Percentiles rank a stretch among this genome's conserved stretches.
Evolutionary conservation across 2,888 invertebrate species (phyloP).

Genomic region (Cheilosia scutellata): DNA sequence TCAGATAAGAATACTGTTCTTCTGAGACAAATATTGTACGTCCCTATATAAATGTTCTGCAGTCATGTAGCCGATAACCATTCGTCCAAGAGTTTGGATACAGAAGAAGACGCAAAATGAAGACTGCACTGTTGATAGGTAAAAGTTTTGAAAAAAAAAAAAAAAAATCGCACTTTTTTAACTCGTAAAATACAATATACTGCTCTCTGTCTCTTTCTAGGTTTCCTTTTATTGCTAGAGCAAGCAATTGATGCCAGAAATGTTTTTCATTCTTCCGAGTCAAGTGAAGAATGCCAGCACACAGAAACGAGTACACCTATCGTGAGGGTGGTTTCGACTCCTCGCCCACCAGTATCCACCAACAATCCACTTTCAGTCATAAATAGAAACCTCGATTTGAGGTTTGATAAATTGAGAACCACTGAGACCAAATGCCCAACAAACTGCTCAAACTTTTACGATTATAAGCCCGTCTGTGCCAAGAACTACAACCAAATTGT

Average conservation of each 20-base stretch:
- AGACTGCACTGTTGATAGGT: background rate
- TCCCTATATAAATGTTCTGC: background rate
- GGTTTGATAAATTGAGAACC: background rate
- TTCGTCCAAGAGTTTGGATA: background rate
- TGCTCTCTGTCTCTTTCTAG: background rate
- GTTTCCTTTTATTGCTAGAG: background rate
- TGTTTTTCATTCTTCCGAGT: background rate
- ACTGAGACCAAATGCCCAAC: background rate
- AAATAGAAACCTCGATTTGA: background rate
- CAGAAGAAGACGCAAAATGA: background rate
- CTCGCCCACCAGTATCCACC: too few species aligned
- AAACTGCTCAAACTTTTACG: background rate
- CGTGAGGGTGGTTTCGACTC: too few species aligned
- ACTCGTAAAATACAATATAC: too few species aligned
- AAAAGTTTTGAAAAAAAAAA: background rate
- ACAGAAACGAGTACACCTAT: too few species aligned
- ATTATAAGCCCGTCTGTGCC: constrained; percentile 12
- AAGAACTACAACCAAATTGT: background rate
- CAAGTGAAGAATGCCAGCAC: background rate
- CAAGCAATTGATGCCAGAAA: constrained; percentile 1
- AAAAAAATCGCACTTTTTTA: too few species aligned
- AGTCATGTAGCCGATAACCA: background rate
- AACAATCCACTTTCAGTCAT: background rate
- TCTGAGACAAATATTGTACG: too few species aligned
- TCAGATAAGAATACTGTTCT: too few species aligned